A percentile compares a stretch with the other conserved stretches of the same genome.
These are phyloP conservation scores for Archilochus colubris DNA, from an alignment of 2,113 vertebrate species.

Conservation along the genomic window DNA sequence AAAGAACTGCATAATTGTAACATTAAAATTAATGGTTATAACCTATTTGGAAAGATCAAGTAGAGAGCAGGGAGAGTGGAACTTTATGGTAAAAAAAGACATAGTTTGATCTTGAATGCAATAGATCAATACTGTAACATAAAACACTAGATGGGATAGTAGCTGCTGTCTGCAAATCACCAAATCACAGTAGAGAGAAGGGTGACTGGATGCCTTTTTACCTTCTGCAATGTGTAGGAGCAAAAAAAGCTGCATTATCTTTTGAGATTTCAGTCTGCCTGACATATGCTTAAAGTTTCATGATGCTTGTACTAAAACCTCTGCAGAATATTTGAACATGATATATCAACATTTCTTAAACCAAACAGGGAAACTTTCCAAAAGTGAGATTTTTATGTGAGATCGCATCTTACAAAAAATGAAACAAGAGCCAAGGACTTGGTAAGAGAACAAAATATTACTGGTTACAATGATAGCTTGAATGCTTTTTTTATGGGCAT, in stretches of 20 bases:
- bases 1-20: neutral
- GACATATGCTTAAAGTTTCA: neutral
- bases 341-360: neutral
- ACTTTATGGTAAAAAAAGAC: neutral
- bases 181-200: constrained; percentile 19
- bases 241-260: neutral
- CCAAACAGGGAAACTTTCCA: neutral
- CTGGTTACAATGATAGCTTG: neutral
- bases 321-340: neutral
- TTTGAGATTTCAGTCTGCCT: neutral
- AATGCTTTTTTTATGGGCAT: neutral
- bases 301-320: neutral
- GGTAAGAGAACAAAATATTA: neutral
- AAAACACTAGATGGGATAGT: constrained; percentile 38
- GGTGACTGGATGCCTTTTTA: constrained; percentile 20
- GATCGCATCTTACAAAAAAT: neutral
- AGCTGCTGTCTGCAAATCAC: constrained; percentile 51
- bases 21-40: constrained; percentile 26
- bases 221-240: neutral
- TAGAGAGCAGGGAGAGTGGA: neutral
- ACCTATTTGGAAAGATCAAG: constrained; percentile 27
- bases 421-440: neutral
- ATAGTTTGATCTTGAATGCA: neutral
- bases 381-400: neutral
- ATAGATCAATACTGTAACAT: constrained; percentile 37